Conservation (phyloP, 2,113 vertebrate species). For the Nibea albiflora region DNA sequence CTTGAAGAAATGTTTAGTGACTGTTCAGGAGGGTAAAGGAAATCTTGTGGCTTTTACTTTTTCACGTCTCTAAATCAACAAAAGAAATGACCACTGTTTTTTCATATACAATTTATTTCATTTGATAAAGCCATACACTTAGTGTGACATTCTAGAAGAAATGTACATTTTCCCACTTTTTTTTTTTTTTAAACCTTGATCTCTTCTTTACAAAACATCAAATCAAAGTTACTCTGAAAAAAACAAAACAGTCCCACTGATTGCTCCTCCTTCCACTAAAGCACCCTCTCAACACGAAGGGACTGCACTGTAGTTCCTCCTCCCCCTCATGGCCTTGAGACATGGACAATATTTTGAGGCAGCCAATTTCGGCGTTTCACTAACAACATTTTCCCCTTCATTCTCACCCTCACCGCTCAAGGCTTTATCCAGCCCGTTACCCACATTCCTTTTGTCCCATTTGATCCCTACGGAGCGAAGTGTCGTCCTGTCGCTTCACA, state of each 20-base stretch:
- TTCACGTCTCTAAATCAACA: not conserved
- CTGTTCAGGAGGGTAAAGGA: not conserved
- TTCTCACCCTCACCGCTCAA: not conserved
- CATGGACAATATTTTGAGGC: slow-evolving; percentile 28
- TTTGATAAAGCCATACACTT: slow-evolving; percentile 84
- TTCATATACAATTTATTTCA: slow-evolving; percentile 84
- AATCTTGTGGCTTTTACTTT: not conserved
- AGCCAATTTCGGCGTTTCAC: slow-evolving; percentile 34
- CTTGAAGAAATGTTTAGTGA: not conserved
- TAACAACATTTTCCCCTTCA: slow-evolving; percentile 23
- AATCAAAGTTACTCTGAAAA: slow-evolving; percentile 62
- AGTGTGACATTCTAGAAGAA: slow-evolving; percentile 77
- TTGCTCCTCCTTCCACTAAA: not conserved
- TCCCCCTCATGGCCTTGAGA: slow-evolving; percentile 22
- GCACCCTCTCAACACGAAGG: not conserved
- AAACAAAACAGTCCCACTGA: slow-evolving; percentile 24
- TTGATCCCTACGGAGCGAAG: slow-evolving; percentile 19
- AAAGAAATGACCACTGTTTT: slow-evolving; percentile 12
- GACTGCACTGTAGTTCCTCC: slow-evolving; percentile 20
- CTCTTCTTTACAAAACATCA: slow-evolving; percentile 73
- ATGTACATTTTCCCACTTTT: slow-evolving; percentile 58
- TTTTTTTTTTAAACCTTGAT: slow-evolving; percentile 42
- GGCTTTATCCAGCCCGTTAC: slow-evolving; percentile 8
- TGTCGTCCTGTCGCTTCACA: slow-evolving; percentile 5
- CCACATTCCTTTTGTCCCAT: slow-evolving; percentile 15